phyloP scores from a whole-genome alignment of 1,140 invertebrate species.

The Cylas formicarius region DNA sequence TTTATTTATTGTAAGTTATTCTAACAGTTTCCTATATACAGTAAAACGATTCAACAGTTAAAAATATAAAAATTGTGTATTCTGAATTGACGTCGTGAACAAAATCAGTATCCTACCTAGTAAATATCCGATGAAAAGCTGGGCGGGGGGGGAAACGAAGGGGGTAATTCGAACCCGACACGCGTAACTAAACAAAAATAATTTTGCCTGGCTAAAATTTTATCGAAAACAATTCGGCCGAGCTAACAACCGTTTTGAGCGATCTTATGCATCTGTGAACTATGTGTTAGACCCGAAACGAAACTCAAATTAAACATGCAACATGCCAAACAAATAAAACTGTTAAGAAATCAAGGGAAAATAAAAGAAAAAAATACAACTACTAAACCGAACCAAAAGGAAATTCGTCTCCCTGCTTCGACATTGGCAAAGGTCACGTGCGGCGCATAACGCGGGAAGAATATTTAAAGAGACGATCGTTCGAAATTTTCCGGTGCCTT shows the following conservation, averaged over 20 bases:
- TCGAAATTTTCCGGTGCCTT: slow-evolving; percentile 7
- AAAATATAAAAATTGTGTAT: no score
- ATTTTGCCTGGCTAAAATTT: slow-evolving; percentile 13
- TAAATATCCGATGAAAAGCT: not conserved
- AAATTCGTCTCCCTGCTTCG: slow-evolving; percentile 32
- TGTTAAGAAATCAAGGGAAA: slow-evolving; percentile 24
- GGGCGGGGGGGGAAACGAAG: not conserved
- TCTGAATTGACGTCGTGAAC: no score
- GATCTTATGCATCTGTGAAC: slow-evolving; percentile 42
- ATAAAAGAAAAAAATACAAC: slow-evolving; percentile 27
- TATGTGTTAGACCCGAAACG: slow-evolving; percentile 24
- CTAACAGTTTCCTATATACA: slow-evolving; percentile 20
- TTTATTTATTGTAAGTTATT: slow-evolving; percentile 12
- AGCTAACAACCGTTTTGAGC: slow-evolving; percentile 40
- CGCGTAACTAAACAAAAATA: not conserved
- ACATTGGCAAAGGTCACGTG: slow-evolving; percentile 26
- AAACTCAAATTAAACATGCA: slow-evolving; percentile 26
- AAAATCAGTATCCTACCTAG: not conserved
- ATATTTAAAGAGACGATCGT: not conserved
- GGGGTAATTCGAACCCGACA: not conserved
- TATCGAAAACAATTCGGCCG: slow-evolving; percentile 27
- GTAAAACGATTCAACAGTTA: slow-evolving; percentile 17
- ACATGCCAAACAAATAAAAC: slow-evolving; percentile 31
- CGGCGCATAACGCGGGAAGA: not conserved
- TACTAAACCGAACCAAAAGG: slow-evolving; percentile 27